Base-by-base conservation (phyloP, 1,140 invertebrate genomes). In the Lasioglossum baleicum region DNA sequence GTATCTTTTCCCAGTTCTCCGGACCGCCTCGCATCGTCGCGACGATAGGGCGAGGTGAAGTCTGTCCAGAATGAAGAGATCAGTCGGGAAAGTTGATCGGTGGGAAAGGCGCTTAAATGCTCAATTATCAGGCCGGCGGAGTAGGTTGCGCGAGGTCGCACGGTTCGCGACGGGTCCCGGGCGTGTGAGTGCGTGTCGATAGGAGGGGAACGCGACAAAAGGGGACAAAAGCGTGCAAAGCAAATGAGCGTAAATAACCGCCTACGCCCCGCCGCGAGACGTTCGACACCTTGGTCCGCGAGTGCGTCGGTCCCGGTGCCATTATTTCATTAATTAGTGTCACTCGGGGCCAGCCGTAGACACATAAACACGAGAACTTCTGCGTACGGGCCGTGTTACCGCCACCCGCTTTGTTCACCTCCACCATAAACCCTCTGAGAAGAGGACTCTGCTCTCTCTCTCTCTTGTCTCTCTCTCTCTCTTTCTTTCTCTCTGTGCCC, bases 231-330 rank as follows among this genome's bases (percentile, higher is more conserved):
- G 87, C 85, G 84, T 84, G 82, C 81, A 79, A 88, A 88, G 91
- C 89, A 91, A 92, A 91, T 90, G 90, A 91, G 87, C 88, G 90
- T 91, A 91, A 92, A 92, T 91, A 91, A 91, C 90, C 90, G 86
- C 90, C 91, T 87, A 92, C 91, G 88, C 88, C 78, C 80, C 65
- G 56, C 58, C 71, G 71, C 77, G 75, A 75, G 67, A 85, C 88
- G 87, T 88, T 91, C 88, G 88, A 91, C 90, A 90, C 86, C 88
- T 91, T 73, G 67, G 78, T 81, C 75, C 80, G 84, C 75, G 80
- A 80, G 80, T 73, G 79, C 79, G 79, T 76, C 68, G 71, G 75
- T 83, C 76, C 73, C 63, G 78, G 66, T 84, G 87, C 87, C 88
- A 90, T 90, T 91, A 90, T 91, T 91, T 91, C 90, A 90, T 91